These are phyloP conservation scores for Pygoscelis antarcticus DNA, from an alignment of 2,113 vertebrate genomes.

Conservation along the genomic window DNA sequence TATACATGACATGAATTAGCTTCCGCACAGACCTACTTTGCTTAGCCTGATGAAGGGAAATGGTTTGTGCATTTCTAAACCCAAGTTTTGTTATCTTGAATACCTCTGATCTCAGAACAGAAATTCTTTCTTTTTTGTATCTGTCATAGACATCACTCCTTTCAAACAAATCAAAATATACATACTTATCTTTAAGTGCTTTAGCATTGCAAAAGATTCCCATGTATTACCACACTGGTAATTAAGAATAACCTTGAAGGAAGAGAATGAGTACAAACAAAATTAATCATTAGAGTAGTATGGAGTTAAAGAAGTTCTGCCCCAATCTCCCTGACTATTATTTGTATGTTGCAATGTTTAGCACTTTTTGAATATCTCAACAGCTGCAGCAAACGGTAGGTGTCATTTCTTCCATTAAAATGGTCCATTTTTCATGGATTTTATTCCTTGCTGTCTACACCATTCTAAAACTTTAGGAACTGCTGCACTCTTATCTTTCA, in stretches of 20 bases:
- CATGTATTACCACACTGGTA: neutral
- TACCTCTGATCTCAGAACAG: neutral
- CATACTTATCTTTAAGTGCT: neutral
- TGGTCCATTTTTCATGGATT: neutral
- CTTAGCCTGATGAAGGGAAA: neutral
- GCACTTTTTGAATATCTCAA: neutral
- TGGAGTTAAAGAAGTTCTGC: neutral
- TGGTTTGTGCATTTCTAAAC: neutral
- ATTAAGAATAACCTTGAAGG: constrained; percentile 19
- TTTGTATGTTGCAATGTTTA: neutral
- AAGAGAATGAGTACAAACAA: neutral
- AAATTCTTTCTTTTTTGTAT: neutral
- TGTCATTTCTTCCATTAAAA: neutral
- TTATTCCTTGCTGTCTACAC: neutral
- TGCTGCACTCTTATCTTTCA: neutral
- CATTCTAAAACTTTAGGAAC: neutral
- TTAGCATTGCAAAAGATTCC: constrained; percentile 22
- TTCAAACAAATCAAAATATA: neutral
- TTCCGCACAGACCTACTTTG: constrained; percentile 12
- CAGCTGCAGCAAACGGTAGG: neutral
- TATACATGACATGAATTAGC: constrained; percentile 15
- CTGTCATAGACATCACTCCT: neutral
- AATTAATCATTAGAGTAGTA: neutral
- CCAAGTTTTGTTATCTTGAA: neutral
- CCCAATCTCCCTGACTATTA: neutral